Base-by-base conservation (phyloP, 2,797 vertebrate species). In the Thamnophis elegans region DNA sequence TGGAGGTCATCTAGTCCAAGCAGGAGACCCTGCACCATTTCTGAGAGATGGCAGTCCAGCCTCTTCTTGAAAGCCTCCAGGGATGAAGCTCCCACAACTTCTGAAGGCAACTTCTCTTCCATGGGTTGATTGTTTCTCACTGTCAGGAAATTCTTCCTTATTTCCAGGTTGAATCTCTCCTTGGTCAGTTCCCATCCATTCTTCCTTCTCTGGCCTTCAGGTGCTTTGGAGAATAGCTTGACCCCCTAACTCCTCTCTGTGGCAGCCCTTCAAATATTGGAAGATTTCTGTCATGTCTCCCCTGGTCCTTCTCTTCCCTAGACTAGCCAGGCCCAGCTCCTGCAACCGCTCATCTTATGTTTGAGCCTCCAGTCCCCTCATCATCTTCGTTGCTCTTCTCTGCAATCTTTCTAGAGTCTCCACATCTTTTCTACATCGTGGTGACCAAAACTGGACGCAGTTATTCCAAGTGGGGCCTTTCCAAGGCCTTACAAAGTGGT, bases 331-430 rank as follows among this genome's bases (percentile, higher is more conserved):
- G 13, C 28, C 28, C 62, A 14, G 28, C 16, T 65, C 62, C 62
- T n/a, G 12, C 28, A 65, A n/a, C 28, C 4, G 12, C 65, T n/a
- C 28, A 0, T 65, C 0, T 0, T 6, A n/a, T 14, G 13, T 16
- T 65, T 65, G 14, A 6, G 28, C 0, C 13, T n/a, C 28, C 28
- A n/a, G 28, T 2, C 62, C 62, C 12, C 12, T 65, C 2, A n/a
- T n/a, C 62, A 0, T 65, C 28, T 1, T 65, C 4, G 62, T 6
- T n/a, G 28, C 28, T 65, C 28, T n/a, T 14, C 12, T 65, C 28
- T 65, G 28, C 13, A 5, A 28, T n/a, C 0, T 65, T 65, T n/a
- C 62, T 6, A n/a, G 62, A 65, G 28, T 16, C 62, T 65, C 62
- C 1, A 6, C 12, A 0, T 65, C 62, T 6, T 65, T 65, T 65